Evolutionary conservation across 2,797 vertebrate species (phyloP).

Genomic region (Myripristis murdjan): DNA sequence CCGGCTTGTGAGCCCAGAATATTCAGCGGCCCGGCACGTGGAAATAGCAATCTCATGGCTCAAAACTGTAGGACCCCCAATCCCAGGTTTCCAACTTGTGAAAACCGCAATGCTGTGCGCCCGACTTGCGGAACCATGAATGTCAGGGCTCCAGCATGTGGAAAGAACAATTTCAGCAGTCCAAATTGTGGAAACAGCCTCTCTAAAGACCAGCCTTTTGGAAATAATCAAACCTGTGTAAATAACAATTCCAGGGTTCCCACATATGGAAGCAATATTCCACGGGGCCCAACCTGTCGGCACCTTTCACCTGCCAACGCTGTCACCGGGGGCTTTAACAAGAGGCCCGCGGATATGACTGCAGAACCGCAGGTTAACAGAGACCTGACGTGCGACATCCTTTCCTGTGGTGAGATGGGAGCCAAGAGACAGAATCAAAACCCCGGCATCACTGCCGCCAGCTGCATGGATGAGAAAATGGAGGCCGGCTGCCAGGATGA

Average conservation of each 20-base stretch:
- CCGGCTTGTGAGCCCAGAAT: slow-evolving; percentile 27
- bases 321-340: not conserved
- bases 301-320: slow-evolving; percentile 17
- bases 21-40: not conserved
- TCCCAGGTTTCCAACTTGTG: slow-evolving; percentile 14
- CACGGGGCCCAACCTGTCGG: not conserved
- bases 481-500: slow-evolving; percentile 80
- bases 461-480: slow-evolving; percentile 80
- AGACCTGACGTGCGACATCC: not conserved
- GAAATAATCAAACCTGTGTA: slow-evolving; percentile 20
- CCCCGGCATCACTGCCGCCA: not conserved
- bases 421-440: not conserved
- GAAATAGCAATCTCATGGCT: slow-evolving; percentile 1
- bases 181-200: slow-evolving; percentile 2
- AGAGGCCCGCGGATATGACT: not conserved
- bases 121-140: not conserved
- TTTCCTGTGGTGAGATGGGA: slow-evolving; percentile 10
- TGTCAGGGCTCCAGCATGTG: slow-evolving; percentile 16
- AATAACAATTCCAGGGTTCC: not conserved
- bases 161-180: slow-evolving; percentile 16
- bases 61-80: slow-evolving; percentile 16
- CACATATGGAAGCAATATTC: slow-evolving; percentile 14
- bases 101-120: not conserved
- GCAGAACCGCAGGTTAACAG: not conserved
- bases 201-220: slow-evolving; percentile 5